Evolutionary conservation across 2,888 invertebrate genomes (phyloP), one percentile per base, ranked within the genome.

Genomic region (Pasiphila rectangulata): DNA sequence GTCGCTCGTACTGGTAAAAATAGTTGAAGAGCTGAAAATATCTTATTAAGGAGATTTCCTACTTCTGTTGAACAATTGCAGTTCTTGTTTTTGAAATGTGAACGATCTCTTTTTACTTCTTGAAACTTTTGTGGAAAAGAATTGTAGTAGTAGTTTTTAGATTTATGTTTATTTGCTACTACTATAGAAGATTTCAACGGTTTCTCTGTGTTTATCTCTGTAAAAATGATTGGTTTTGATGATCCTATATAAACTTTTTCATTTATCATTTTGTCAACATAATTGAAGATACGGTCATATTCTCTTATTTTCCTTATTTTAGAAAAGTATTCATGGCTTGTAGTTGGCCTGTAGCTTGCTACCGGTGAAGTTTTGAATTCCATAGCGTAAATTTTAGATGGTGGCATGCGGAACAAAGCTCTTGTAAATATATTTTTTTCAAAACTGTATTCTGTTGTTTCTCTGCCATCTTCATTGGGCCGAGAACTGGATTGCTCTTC

Each of bases 191-290:
- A n/a, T n/a, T 10, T 19, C 7, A 17, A 0, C 6, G 34, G 5
- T n/a, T 53, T 57, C 32, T 62, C 61, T 5, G 63, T 51, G 5
- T 36, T 32, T 23, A 49, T 36, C 45, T 64, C 58, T 29, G 41
- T 56, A 30, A 56, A 65, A 20, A 43, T 21, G 61, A 58, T 67
- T 21, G 64, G 54, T 34, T 57, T 54, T 2, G 65, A 71, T 1
- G 68, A 60, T 17, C 62, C 63, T 25, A 59, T 51, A 12, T 63
- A 60, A 16, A 68, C 66, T 63, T 64, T 81, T 5, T 76, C 76
- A 41, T 54, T 75, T 12, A 79, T 72, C 77, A 83, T 83, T 68
- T 82, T 83, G 46, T 83, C 74, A 1, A 85, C 67, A 54, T 81
- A 83, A 36, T 77, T 76, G 40, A 79, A 61, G n/a, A 81, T 70